Percentiles rank a stretch among this genome's conserved stretches.
Conservation (phyloP, 2,888 invertebrate genomes). For the Apomyelois bistriatella region DNA sequence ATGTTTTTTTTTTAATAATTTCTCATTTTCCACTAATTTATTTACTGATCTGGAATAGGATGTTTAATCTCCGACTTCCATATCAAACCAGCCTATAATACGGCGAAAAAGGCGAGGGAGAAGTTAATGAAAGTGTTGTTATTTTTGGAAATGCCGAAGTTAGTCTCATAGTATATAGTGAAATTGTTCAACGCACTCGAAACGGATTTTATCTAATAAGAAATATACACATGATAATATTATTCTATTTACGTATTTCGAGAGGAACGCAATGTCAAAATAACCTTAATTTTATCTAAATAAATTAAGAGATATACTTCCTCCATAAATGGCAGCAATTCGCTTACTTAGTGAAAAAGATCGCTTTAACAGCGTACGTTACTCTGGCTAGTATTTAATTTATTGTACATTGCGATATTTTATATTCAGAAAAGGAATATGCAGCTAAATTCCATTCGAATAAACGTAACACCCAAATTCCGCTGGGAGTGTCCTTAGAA, state of each 20-base stretch:
- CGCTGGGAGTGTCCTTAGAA: constrained; percentile 49
- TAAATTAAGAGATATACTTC: background rate
- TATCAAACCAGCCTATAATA: constrained; percentile 14
- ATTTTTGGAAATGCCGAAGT: constrained; percentile 19
- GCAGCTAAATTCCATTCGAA: constrained; percentile 36
- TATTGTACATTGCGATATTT: constrained; percentile 27
- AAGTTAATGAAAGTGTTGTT: constrained; percentile 15
- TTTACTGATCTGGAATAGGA: background rate
- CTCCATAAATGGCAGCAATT: background rate
- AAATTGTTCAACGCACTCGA: background rate
- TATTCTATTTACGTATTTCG: too few species aligned
- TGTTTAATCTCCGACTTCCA: background rate
- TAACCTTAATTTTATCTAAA: background rate
- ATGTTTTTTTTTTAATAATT: too few species aligned
- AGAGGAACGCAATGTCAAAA: background rate
- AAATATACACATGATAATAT: background rate
- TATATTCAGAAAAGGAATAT: constrained; percentile 33
- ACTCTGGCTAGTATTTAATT: background rate
- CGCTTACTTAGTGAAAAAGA: constrained; percentile 1
- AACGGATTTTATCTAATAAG: background rate
- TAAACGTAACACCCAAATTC: constrained; percentile 42
- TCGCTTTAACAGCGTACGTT: background rate
- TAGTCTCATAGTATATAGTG: constrained; percentile 11
- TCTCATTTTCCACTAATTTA: background rate
- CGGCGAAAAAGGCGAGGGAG: constrained; percentile 10